Percentiles rank a stretch among this genome's conserved stretches.
phyloP scores from a whole-genome alignment of 2,888 invertebrate genomes.

The Apeira syringaria region DNA sequence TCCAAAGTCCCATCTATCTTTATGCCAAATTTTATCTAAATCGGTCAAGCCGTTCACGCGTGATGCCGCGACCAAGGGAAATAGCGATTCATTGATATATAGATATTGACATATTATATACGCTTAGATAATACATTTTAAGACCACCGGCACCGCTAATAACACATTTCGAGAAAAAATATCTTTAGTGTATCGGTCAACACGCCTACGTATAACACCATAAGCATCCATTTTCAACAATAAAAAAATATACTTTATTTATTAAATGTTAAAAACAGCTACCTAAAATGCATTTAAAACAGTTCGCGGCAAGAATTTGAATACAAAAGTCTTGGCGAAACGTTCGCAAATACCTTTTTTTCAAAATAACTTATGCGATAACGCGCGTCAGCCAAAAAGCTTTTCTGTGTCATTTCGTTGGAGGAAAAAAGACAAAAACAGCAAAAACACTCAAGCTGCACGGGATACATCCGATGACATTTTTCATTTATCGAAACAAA shows the following conservation, averaged over 20 bases:
- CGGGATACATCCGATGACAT: constrained; percentile 69
- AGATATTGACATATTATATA: too few species aligned
- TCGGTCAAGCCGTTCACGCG: too few species aligned
- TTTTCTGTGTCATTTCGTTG: constrained; percentile 72
- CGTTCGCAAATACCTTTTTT: constrained; percentile 52
- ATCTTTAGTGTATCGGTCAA: too few species aligned
- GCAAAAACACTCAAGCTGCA: constrained; percentile 40
- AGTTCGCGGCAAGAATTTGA: constrained; percentile 50
- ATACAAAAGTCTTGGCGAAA: constrained; percentile 57
- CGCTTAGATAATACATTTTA: too few species aligned
- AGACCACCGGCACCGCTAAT: too few species aligned
- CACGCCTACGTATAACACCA: too few species aligned
- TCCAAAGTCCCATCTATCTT: too few species aligned
- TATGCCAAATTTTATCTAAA: too few species aligned
- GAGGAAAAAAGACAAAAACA: constrained; percentile 53
- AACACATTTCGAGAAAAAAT: too few species aligned
- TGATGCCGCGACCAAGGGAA: too few species aligned
- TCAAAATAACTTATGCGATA: constrained; percentile 62
- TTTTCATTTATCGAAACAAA: constrained; percentile 66
- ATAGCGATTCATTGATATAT: too few species aligned
- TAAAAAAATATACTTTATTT: neutral
- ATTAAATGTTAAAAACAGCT: constrained; percentile 18
- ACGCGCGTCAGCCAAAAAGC: constrained; percentile 76
- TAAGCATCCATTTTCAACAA: too few species aligned
- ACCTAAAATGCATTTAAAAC: constrained; percentile 24